Conservation (phyloP, 2,113 vertebrate genomes). For the Pangasianodon hypophthalmus region DNA sequence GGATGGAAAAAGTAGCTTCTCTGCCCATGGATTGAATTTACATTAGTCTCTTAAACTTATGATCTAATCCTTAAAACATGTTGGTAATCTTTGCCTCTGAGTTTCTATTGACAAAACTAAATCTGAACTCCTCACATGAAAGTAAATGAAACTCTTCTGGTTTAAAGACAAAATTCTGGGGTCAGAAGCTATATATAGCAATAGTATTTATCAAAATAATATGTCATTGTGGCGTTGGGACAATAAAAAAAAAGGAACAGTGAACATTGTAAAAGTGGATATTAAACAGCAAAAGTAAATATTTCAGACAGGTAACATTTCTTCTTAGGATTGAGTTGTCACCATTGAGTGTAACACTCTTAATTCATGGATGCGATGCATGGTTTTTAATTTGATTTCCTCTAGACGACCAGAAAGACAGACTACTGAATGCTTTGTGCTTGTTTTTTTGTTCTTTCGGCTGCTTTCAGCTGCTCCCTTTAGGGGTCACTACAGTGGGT, state of each 20-base stretch:
- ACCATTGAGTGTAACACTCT: not conserved
- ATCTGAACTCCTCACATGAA: not conserved
- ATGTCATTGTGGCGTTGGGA: not conserved
- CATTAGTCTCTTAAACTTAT: not conserved
- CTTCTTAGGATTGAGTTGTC: not conserved
- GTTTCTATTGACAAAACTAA: not conserved
- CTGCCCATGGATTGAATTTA: constrained; percentile 30
- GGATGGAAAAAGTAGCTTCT: not conserved
- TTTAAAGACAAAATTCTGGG: not conserved
- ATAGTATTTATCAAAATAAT: not conserved
- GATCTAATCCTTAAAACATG: not conserved
- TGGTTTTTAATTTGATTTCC: not conserved
- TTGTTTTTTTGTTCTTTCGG: too few species aligned
- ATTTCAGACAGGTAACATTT: constrained; percentile 43
- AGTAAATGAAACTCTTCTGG: not conserved
- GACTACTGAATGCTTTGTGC: not conserved
- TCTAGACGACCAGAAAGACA: not conserved
- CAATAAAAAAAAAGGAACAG: not conserved
- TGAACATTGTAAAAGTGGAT: not conserved
- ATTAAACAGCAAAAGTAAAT: not conserved
- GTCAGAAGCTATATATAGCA: not conserved
- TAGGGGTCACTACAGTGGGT: too few species aligned
- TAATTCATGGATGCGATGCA: not conserved
- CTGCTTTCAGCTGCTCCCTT: too few species aligned
- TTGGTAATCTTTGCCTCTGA: not conserved